Base-by-base conservation (phyloP, 2,113 vertebrate genomes). In the Ramphastos sulfuratus region DNA sequence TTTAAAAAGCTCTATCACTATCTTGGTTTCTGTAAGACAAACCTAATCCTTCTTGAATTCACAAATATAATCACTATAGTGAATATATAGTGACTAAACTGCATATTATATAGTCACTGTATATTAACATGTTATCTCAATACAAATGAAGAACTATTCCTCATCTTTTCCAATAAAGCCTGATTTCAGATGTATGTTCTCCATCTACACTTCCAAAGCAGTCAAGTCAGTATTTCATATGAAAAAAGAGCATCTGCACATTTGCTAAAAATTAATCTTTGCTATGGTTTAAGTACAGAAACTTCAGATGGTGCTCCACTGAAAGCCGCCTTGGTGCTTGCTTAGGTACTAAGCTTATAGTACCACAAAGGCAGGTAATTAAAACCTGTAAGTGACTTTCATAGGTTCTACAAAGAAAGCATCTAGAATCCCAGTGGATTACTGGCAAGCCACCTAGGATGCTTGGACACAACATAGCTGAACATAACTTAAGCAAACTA, bases 11-110 rank as follows among this genome's bases (percentile, higher is more conserved):
- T 25, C 7, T 13, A 70, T 59, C 46, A 33, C 56, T 46, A 48
- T 75, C 16, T 48, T 30, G 2, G 15, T 70, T 82, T 33, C 8
- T n/a, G 75, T 66, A 31, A 56, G 37, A 76, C 6, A 0, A 0
- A 91, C 15, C 8, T 52, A 71, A 2, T 23, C 16, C 27, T 65
- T 31, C 28, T 3, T 60, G 46, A 82, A 83, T 71, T 64, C 64
- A 65, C 37, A 91, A 66, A 71, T 9, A 25, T 13, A 52, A 24
- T 52, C 44, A 46, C 50, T 52, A 12, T 52, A 52, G 44, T 46
- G 44, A 46, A 6, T 46, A 46, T 17, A n/a, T n/a, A n/a, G n/a
- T n/a, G n/a, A n/a, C n/a, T n/a, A n/a, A n/a, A n/a, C n/a, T n/a
- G n/a, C n/a, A n/a, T n/a, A 18, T 46, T 18, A 46, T 46, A 46